Percentiles rank a stretch among this genome's conserved stretches.
phyloP scores from a whole-genome alignment of 2,888 invertebrate species.

The Chloromyia formosa region DNA sequence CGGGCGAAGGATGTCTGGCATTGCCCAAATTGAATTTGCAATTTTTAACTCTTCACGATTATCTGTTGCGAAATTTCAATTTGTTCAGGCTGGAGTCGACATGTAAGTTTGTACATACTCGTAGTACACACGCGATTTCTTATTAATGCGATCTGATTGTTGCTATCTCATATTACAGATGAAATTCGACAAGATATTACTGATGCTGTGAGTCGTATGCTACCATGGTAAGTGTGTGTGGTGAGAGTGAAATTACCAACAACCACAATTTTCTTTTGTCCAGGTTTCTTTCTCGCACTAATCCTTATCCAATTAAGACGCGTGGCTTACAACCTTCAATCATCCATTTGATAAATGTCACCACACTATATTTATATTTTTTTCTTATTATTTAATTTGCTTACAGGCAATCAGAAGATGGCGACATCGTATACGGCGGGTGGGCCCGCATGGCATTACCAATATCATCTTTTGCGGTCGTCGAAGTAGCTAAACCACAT shows the following conservation, averaged over 20 bases:
- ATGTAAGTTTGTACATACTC: constrained; percentile 74
- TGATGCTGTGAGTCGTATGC: constrained; percentile 92
- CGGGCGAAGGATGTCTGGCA: constrained; percentile 94
- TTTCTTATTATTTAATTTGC: not conserved
- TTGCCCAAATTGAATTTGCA: constrained; percentile 97
- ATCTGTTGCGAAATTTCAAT: constrained; percentile 95
- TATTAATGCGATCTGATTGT: not conserved
- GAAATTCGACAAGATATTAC: constrained; percentile 99
- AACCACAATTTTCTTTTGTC: not conserved
- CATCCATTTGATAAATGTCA: not conserved
- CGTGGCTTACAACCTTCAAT: not conserved
- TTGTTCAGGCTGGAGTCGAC: constrained; percentile 97
- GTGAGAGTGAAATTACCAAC: constrained; percentile 23
- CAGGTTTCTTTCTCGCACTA: too few species aligned
- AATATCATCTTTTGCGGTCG: constrained; percentile 89
- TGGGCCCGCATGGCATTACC: constrained; percentile 99
- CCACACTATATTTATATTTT: not conserved
- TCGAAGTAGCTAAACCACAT: constrained; percentile 92
- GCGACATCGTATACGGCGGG: constrained; percentile 89
- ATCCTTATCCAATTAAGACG: constrained; percentile 10
- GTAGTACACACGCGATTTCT: not conserved
- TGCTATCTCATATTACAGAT: constrained; percentile 69
- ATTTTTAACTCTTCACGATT: constrained; percentile 97
- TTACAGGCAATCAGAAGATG: constrained; percentile 84
- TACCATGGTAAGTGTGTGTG: constrained; percentile 89